phyloP scores from a whole-genome alignment of 2,888 invertebrate species.

The Drosophila monieri region DNA sequence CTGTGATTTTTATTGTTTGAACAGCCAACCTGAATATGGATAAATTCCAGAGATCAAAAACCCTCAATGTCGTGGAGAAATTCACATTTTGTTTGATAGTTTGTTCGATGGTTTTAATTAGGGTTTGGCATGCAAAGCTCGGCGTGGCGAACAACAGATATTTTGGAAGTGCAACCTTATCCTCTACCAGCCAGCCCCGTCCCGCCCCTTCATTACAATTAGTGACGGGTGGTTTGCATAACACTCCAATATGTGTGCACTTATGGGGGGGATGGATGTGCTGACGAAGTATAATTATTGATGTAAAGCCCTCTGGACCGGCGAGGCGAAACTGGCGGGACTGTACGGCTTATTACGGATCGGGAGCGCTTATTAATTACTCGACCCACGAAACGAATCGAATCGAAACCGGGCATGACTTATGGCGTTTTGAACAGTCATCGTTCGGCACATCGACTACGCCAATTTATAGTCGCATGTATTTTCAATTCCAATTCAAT shows the following conservation, averaged over 20 bases:
- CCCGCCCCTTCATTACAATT: slow-evolving; percentile 51
- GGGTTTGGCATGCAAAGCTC: slow-evolving; percentile 41
- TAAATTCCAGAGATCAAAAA: neutral
- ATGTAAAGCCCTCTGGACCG: slow-evolving; percentile 26
- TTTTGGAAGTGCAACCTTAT: slow-evolving; percentile 36
- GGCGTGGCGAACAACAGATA: slow-evolving; percentile 8
- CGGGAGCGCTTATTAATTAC: slow-evolving; percentile 70
- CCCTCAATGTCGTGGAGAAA: slow-evolving; percentile 44
- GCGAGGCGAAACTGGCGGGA: slow-evolving; percentile 40
- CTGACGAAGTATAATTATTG: slow-evolving; percentile 28
- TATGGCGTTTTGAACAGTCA: slow-evolving; percentile 70
- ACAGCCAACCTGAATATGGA: neutral
- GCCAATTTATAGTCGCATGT: slow-evolving; percentile 59
- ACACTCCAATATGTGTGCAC: slow-evolving; percentile 34
- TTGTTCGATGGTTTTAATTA: slow-evolving; percentile 55
- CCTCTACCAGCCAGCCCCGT: neutral
- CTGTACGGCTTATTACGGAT: slow-evolving; percentile 52
- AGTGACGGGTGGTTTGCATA: slow-evolving; percentile 62
- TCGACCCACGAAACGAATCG: slow-evolving; percentile 18
- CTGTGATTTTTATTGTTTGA: slow-evolving; percentile 1
- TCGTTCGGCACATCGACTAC: slow-evolving; percentile 56
- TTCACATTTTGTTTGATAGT: slow-evolving; percentile 55
- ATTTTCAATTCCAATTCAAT: slow-evolving; percentile 50
- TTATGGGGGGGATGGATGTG: slow-evolving; percentile 16
- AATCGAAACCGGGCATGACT: slow-evolving; percentile 51